phyloP scores from a whole-genome alignment of 2,888 invertebrate species.

The Thera obeliscata region DNA sequence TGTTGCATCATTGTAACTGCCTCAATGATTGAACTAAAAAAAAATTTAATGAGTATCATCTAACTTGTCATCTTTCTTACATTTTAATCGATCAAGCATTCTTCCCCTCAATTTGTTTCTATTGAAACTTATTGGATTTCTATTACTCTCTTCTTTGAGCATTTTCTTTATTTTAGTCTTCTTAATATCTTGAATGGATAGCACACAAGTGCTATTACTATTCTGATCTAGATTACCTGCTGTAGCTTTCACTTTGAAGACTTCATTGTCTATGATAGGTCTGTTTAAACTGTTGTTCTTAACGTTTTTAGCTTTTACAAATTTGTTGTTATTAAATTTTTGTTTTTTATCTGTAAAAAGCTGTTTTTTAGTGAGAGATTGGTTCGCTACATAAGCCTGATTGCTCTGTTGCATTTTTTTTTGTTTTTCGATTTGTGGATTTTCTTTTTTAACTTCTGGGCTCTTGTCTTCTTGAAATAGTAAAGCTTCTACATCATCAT shows the following conservation, averaged over 20 bases:
- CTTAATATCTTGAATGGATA: slow-evolving; percentile 39
- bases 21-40: too few species aligned
- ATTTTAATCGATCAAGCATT: slow-evolving; percentile 89
- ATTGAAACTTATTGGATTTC: slow-evolving; percentile 56
- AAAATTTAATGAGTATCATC: neutral
- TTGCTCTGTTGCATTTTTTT: slow-evolving; percentile 3
- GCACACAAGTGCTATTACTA: neutral
- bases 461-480: slow-evolving; percentile 48
- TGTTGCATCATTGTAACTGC: too few species aligned
- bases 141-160: slow-evolving; percentile 48
- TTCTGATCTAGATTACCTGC: neutral
- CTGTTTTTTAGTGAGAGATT: neutral
- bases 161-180: slow-evolving; percentile 57
- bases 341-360: slow-evolving; percentile 15
- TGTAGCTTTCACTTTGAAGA: neutral
- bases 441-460: slow-evolving; percentile 30
- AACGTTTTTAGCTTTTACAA: slow-evolving; percentile 7
- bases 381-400: neutral
- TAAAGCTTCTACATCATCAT: slow-evolving; percentile 56
- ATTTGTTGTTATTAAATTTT: slow-evolving; percentile 8
- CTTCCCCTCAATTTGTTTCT: slow-evolving; percentile 82
- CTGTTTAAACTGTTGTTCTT: neutral
- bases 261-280: slow-evolving; percentile 4
- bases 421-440: neutral
- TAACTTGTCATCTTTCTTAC: slow-evolving; percentile 66